Base-by-base conservation (phyloP, 2,888 invertebrate species). In the Drosophila tanythrix region DNA sequence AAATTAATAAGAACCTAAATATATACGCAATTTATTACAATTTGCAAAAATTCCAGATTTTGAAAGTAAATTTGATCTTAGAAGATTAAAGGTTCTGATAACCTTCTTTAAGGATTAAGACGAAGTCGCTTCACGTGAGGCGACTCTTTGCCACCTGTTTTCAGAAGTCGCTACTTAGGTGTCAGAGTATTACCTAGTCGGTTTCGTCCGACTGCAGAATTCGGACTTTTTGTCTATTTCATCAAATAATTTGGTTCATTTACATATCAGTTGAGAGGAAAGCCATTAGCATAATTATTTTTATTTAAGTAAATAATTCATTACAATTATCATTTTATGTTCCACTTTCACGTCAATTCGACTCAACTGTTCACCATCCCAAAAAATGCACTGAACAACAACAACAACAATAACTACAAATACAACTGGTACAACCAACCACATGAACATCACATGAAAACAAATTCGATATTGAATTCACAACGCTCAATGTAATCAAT, bases 261-360 rank as follows among this genome's bases (percentile, higher is more conserved):
- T 56, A 38, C 25, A 11, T 21, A 13, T 38, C 18, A 35, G 27
- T 53, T 69, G 25, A 38, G 43, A 29, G 15, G 4, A 33, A 13
- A 4, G 31, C 2, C 27, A 51, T 25, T 35, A n/a, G 25, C 35
- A 43, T 25, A 35, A 29, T 57, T 36, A 8, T 38, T 64, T 58
- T 51, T 31, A 40, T 48, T 48, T 29, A 31, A 33, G 38, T 66
- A 29, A 50, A 40, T 43, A 56, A 55, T 43, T 43, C 50, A 65
- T 72, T n/a, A 51, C 25, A 66, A 62, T 79, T 40, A 33, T 79
- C 64, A 76, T 74, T 84, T 84, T 79, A 55, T 82, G 68, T 81
- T 76, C 60, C 82, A 70, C 55, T 76, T 71, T 73, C 71, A 79
- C 68, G 70, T 60, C 57, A 74, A 69, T 25, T 55, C 46, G 8